Evolutionary conservation across 2,888 invertebrate genomes (phyloP), one percentile per base, ranked within the genome.

Genomic region (Bruchidius siliquastri): DNA sequence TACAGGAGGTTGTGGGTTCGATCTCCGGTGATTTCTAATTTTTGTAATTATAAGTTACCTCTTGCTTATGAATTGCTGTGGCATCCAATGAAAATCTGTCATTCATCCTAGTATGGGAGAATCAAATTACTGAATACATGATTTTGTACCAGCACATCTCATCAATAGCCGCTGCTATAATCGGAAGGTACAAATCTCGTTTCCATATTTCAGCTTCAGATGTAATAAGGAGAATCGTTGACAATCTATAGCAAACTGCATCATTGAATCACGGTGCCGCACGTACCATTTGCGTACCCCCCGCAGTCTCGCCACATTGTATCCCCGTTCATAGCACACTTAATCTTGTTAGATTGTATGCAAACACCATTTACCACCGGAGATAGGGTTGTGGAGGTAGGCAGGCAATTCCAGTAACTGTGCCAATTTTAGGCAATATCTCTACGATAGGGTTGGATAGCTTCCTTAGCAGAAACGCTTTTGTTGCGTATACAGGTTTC

Each of bases 301-400:
- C 69, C 69, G 69, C 69, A 18, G 26, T 21, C 18, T 2, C n/a
- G 3, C 21, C 21, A 18, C 69, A 26, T 69, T 69, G 69, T 69
- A 20, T 0, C 21, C 69, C 4, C 26, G 26, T 26, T 22, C 26
- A 22, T 20, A 69, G 69, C 69, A 69, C 69, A 26, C 69, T 69
- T 69, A 69, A 69, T 69, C 69, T 69, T 69, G 69, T 69, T 69
- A 69, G 69, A 69, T 26, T 69, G 69, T 69, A 69, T 69, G 26
- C 69, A 22, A 69, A 69, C 69, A 69, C 20, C 69, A 69, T 69
- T 21, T 21, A 26, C 69, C 69, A 21, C 21, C 69, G 20, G 18
- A 22, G 69, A 69, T 26, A 69, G 21, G 69, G 22, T 26, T 22
- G 26, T 20, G 69, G 49, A 13, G 49, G 8, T 49, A 49, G 49